Base-by-base conservation (phyloP, 2,888 invertebrate species). In the Cerastis leucographa region DNA sequence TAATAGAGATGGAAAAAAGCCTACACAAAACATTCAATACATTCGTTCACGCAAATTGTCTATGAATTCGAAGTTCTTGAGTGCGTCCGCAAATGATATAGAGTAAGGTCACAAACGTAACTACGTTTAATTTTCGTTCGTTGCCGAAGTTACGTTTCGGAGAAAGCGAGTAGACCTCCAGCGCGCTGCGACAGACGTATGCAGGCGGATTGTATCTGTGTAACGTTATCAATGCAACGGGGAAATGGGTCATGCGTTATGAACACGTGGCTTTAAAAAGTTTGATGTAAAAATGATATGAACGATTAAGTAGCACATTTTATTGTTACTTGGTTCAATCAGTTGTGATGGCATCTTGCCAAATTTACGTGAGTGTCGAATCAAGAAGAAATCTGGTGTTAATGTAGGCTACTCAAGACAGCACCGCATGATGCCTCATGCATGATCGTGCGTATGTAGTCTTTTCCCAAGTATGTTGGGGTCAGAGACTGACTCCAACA, bases 231-330 rank as follows among this genome's bases (percentile, higher is more conserved):
- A 44, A 40, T 49, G 54, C 35, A 56, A 3, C 7, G n/a, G 14
- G 51, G 35, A 78, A 42, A 25, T 78, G 8, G 54, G 54, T 78
- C 64, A 72, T 54, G 11, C 40, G 44, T n/a, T 64, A 42, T 64
- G n/a, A 17, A 17, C 64, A 42, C 7, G n/a, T 42, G 42, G 64
- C 8, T 64, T 19, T 12, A 29, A 12, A 46, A 46, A 25, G 19
- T 40, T 40, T 22, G 40, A 14, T 42, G 22, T 8, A 40, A 40
- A 64, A 64, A n/a, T 8, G 14, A n/a, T 40, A 64, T 14, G 14
- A 22, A 42, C 12, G 14, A 42, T 42, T 42, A 42, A 64, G n/a
- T 42, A 64, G n/a, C 64, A 64, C 9, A n/a, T 64, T 64, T 42
- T 64, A 64, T n/a, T 8, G 1, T 42, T 1, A n/a, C n/a, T 64